phyloP scores from a whole-genome alignment of 1,140 invertebrate species.

The Drosophila biarmipes region DNA sequence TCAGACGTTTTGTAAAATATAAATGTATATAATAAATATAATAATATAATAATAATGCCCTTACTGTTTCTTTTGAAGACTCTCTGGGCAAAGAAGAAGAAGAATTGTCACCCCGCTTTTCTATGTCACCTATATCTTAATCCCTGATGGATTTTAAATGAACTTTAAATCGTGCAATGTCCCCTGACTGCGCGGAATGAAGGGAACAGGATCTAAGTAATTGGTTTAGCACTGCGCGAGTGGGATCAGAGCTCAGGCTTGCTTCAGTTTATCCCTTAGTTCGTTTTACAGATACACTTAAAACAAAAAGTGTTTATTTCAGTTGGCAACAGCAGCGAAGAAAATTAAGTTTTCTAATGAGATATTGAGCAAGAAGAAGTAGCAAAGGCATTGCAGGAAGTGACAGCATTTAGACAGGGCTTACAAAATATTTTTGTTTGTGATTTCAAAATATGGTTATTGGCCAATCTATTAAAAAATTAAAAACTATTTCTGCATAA shows the following conservation, averaged over 20 bases:
- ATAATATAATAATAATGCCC: too few relatives aligned
- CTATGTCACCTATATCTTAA: neutral
- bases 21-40: too few relatives aligned
- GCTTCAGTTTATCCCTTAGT: slow-evolving; percentile 59
- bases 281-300: slow-evolving; percentile 45
- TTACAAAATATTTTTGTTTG: neutral
- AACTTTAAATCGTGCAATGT: slow-evolving; percentile 78
- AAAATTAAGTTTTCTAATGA: slow-evolving; percentile 37
- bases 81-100: too few relatives aligned
- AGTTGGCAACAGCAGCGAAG: slow-evolving; percentile 34
- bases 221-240: slow-evolving; percentile 61
- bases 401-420: neutral
- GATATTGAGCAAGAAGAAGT: slow-evolving; percentile 39
- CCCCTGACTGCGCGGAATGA: slow-evolving; percentile 17
- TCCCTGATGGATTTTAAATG: slow-evolving; percentile 79
- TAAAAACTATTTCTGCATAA: too few relatives aligned
- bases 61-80: too few relatives aligned
- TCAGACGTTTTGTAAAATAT: too few relatives aligned
- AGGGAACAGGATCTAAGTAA: slow-evolving; percentile 64
- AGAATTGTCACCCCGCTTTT: slow-evolving; percentile 31
- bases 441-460: too few relatives aligned
- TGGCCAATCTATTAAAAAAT: too few relatives aligned
- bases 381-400: slow-evolving; percentile 3
- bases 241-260: slow-evolving; percentile 8
- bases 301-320: slow-evolving; percentile 39